Evolutionary conservation across 30 jellyfish, hydroid and myxozoan species (phyloP).

Genomic region (Aurelia aurita): DNA sequence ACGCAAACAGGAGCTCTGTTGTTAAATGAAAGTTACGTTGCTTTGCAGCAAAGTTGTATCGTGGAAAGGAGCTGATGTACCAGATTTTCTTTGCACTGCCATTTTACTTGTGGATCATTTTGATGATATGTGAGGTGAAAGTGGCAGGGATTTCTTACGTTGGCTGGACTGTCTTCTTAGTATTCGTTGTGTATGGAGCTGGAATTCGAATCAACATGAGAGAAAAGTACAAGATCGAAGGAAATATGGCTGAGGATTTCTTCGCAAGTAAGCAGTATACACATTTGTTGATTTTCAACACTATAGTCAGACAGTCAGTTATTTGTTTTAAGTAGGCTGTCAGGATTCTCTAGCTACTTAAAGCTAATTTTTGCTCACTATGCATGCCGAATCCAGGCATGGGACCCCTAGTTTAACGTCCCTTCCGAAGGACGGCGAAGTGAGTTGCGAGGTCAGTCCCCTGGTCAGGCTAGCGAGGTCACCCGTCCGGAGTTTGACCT

Average conservation of each 20-base stretch:
- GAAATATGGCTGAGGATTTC: slow-evolving; percentile 91
- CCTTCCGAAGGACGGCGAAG: too few species aligned
- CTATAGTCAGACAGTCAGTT: too few species aligned
- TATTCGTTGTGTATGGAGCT: slow-evolving; percentile 82
- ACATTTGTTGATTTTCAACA: not conserved
- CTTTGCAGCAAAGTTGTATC: slow-evolving; percentile 41
- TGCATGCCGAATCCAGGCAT: too few species aligned
- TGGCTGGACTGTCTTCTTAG: slow-evolving; percentile 80
- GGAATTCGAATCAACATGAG: slow-evolving; percentile 85
- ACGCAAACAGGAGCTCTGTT: too few species aligned
- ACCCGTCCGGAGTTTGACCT: too few species aligned
- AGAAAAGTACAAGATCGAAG: slow-evolving; percentile 75
- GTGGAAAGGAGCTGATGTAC: slow-evolving; percentile 27
- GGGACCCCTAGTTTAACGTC: too few species aligned
- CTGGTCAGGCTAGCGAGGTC: too few species aligned
- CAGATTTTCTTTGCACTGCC: slow-evolving; percentile 53
- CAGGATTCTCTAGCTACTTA: too few species aligned
- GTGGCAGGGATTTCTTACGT: slow-evolving; percentile 78
- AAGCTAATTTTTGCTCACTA: too few species aligned
- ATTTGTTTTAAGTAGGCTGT: too few species aligned
- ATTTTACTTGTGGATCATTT: slow-evolving; percentile 82
- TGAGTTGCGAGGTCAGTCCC: too few species aligned
- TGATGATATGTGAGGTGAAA: slow-evolving; percentile 76
- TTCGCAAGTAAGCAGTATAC: slow-evolving; percentile 52
- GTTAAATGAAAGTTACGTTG: too few species aligned